These are phyloP conservation scores for Lethenteron reissneri DNA, from an alignment of 2,113 vertebrate species.

Conservation along the genomic window DNA sequence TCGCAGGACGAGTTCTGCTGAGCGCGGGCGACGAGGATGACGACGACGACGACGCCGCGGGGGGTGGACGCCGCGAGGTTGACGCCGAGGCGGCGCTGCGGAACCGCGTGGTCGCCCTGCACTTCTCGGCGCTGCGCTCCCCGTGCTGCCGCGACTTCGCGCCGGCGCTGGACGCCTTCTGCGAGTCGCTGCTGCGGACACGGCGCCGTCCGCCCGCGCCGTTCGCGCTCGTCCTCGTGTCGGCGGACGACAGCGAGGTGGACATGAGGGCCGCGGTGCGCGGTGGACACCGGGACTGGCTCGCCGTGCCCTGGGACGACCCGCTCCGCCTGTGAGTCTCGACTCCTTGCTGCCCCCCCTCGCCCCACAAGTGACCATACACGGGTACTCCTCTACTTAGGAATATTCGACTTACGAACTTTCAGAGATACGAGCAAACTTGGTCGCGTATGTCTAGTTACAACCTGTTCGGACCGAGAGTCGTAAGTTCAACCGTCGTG, in stretches of 20 bases:
- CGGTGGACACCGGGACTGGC: conserved; percentile 1
- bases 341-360: no score
- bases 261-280: conserved; percentile 1
- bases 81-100: neutral
- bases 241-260: neutral
- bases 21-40: no score
- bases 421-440: no score
- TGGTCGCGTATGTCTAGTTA: no score
- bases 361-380: no score
- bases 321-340: conserved; percentile 3
- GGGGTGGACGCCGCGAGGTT: no score
- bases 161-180: neutral
- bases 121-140: neutral
- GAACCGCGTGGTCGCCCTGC: neutral
- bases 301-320: conserved; percentile 2
- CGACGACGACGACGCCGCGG: no score
- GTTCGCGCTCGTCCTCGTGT: neutral
- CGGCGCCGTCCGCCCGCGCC: neutral
- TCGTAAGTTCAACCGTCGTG: no score
- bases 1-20: no score
- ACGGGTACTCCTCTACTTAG: no score
- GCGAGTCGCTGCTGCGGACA: neutral
- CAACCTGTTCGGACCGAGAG: no score
- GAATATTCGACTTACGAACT: no score
- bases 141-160: neutral